Conservation (phyloP, 30 jellyfish, hydroid and myxozoan genomes). For the Cassiopea xamachana region DNA sequence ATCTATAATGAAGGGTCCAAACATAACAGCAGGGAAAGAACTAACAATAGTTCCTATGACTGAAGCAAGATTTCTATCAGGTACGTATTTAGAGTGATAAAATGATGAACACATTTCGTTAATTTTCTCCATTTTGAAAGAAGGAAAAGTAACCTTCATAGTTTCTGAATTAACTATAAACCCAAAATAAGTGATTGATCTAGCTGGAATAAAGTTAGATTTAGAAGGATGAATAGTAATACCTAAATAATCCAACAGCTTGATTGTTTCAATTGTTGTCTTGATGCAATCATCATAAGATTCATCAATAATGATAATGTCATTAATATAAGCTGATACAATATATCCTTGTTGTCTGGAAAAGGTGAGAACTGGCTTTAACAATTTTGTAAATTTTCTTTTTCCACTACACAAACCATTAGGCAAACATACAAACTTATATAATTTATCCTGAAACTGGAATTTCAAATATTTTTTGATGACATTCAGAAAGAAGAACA, state of each 20-base stretch:
- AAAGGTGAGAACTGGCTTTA: neutral
- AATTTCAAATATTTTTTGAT: conserved; percentile 2
- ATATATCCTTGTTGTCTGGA: neutral
- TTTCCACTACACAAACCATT: conserved; percentile 17
- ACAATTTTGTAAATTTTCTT: conserved; percentile 23
- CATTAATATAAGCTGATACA: conserved; percentile 8
- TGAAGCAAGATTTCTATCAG: neutral
- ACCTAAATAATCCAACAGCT: neutral
- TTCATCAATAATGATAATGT: neutral
- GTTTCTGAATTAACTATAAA: neutral
- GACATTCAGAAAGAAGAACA: neutral
- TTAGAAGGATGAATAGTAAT: neutral
- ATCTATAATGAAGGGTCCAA: neutral
- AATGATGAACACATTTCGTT: neutral
- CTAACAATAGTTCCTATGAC: neutral
- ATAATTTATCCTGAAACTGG: neutral
- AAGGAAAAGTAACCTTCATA: neutral
- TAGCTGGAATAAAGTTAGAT: neutral
- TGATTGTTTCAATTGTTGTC: neutral
- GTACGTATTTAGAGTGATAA: neutral
- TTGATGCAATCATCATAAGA: neutral
- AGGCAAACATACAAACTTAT: neutral
- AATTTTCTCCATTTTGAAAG: no score
- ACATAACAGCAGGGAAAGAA: neutral
- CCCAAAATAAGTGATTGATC: neutral